A percentile compares a stretch with the other conserved stretches of the same genome.
phyloP scores from a whole-genome alignment of 2,888 invertebrate species.

The Fragum fragum region DNA sequence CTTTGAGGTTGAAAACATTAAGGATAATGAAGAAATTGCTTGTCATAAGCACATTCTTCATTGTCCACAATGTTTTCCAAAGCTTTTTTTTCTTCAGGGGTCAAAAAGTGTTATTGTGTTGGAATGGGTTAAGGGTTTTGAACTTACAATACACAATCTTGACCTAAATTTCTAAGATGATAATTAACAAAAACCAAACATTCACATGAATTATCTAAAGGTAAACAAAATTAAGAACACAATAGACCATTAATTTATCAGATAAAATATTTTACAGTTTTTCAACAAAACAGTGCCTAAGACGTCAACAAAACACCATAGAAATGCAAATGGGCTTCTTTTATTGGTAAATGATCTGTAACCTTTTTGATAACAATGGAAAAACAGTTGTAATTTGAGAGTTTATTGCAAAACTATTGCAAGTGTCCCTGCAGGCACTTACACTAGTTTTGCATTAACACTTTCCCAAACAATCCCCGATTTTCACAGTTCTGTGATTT shows the following conservation, averaged over 20 bases:
- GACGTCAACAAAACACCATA: conserved; percentile 3
- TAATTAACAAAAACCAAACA: conserved; percentile 8
- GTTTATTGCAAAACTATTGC: too few relatives aligned
- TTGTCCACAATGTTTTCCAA: too few relatives aligned
- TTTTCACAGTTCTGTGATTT: too few relatives aligned
- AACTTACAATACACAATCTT: neutral
- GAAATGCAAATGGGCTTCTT: conserved; percentile 19
- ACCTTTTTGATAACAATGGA: neutral
- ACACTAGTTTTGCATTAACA: neutral
- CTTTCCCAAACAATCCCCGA: neutral
- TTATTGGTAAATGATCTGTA: neutral
- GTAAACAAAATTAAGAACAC: conserved; percentile 26
- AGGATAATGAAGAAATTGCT: too few relatives aligned
- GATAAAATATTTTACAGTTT: conserved; percentile 24
- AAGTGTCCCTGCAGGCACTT: too few relatives aligned
- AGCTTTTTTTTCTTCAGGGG: too few relatives aligned
- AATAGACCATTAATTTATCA: conserved; percentile 11
- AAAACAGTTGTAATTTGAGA: neutral
- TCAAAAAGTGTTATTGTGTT: too few relatives aligned
- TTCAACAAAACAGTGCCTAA: conserved; percentile 12
- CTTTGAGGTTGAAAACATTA: too few relatives aligned
- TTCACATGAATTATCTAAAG: conserved; percentile 10
- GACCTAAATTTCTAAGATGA: neutral
- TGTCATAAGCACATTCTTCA: too few relatives aligned
- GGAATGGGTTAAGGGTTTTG: too few relatives aligned